A percentile compares a stretch with the other conserved stretches of the same genome.
Evolutionary conservation across 2,797 vertebrate species (phyloP).

Genomic region (Acomys russatus): DNA sequence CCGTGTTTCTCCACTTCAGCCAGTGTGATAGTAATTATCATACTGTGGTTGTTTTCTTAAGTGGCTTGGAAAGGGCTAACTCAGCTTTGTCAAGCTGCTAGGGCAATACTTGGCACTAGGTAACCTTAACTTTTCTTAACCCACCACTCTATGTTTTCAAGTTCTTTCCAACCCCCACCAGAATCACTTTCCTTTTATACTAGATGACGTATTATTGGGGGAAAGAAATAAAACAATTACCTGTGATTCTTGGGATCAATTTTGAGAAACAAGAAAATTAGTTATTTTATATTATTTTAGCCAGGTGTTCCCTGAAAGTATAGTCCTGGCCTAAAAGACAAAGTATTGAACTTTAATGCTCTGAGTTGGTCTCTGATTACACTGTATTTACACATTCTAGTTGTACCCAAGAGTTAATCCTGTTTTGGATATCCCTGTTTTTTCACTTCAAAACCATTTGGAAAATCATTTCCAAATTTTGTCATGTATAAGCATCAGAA

Average conservation of each 20-base stretch:
- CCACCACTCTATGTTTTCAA: background rate
- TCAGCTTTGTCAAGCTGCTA: background rate
- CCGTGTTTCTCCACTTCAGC: background rate
- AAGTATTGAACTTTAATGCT: background rate
- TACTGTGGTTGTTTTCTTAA: background rate
- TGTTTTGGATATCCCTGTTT: background rate
- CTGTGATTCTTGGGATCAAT: background rate
- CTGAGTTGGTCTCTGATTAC: background rate
- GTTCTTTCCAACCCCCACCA: background rate
- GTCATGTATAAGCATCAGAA: background rate
- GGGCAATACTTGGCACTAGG: background rate
- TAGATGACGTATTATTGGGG: background rate
- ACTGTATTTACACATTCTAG: background rate
- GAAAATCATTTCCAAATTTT: background rate
- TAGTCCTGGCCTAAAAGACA: background rate
- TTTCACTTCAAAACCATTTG: background rate
- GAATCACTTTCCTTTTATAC: background rate
- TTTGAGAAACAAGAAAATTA: constrained; percentile 10
- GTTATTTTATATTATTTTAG: background rate
- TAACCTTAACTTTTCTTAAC: constrained; percentile 7
- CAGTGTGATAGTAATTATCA: background rate
- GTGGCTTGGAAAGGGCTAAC: background rate
- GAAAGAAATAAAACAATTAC: background rate
- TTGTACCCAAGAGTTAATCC: background rate
- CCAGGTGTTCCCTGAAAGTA: constrained; percentile 9